Base-by-base conservation (phyloP, 2,888 invertebrate species). In the Aphidoletes aphidimyza region DNA sequence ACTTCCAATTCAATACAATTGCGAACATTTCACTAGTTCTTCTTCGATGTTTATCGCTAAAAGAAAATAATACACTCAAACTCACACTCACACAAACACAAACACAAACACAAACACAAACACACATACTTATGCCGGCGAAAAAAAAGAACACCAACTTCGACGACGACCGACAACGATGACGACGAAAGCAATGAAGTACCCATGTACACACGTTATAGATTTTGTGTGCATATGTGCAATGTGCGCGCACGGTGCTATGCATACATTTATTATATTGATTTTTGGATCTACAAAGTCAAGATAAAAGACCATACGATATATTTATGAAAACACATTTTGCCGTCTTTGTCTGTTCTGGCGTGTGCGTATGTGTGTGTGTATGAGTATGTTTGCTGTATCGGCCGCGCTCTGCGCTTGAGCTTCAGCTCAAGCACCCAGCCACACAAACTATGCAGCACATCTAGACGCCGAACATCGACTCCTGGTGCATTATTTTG, bases 231-330 rank as follows among this genome's bases (percentile, higher is more conserved):
- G 69, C 69, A 69, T 69, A 69, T 69, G 69, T 69, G 69, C 69
- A 69, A 69, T 69, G 69, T 69, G 69, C 26, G 54, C 54, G 22
- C 26, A 22, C 69, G 14, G 30, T 30, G 69, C 69, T 69, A 69
- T 69, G 69, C 69, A 69, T 69, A 69, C 69, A 69, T 69, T 69
- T 69, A 69, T 69, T 69, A 69, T 69, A 69, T 69, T 69, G 69
- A 69, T 69, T 69, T 69, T 69, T 69, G 69, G 69, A 69, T 69
- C 69, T 69, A 69, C 30, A 69, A 69, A 69, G 69, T 69, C 69
- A 69, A 69, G 69, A 69, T 69, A 69, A 69, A 69, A 69, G 34
- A 69, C 69, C 69, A 69, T 69, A 69, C 69, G 69, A 69, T 69
- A n/a, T n/a, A 69, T 69, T 69, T 69, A 69, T 69, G 69, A 69